These are phyloP conservation scores for Syngnathus scovelli DNA, from an alignment of 2,113 vertebrate genomes.

Conservation along the genomic window DNA sequence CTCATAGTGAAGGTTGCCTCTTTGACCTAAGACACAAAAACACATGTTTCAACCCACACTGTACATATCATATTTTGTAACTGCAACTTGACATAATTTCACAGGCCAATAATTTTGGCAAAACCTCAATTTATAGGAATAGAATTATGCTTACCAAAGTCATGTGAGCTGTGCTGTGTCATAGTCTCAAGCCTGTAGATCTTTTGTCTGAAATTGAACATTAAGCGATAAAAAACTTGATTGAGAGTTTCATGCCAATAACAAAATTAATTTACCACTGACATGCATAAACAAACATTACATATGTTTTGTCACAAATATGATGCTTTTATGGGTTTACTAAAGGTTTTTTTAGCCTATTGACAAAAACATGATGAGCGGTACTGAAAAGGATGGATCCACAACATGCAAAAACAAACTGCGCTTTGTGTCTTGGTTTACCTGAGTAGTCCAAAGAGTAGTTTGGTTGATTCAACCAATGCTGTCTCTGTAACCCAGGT, in stretches of 20 bases:
- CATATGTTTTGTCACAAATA: too few relatives aligned
- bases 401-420: not conserved
- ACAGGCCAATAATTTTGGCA: too few relatives aligned
- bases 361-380: not conserved
- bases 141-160: constrained; percentile 83
- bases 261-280: constrained; percentile 1
- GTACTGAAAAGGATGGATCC: not conserved
- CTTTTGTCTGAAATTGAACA: constrained; percentile 77
- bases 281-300: not conserved
- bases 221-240: constrained; percentile 8
- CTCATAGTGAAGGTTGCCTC: constrained; percentile 79
- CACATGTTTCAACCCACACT: not conserved
- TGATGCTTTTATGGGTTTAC: not conserved
- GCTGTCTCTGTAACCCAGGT: constrained; percentile 89
- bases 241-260: not conserved
- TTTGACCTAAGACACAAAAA: constrained; percentile 76
- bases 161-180: constrained; percentile 75
- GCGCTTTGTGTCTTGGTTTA: constrained; percentile 44
- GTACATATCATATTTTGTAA: too few relatives aligned
- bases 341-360: too few relatives aligned
- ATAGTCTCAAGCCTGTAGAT: constrained; percentile 80
- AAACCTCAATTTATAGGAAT: not conserved
- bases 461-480: constrained; percentile 81
- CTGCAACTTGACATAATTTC: too few relatives aligned
- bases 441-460: constrained; percentile 91